Evolutionary conservation across 2,888 invertebrate genomes (phyloP).

Genomic region (Operophtera brumata): DNA sequence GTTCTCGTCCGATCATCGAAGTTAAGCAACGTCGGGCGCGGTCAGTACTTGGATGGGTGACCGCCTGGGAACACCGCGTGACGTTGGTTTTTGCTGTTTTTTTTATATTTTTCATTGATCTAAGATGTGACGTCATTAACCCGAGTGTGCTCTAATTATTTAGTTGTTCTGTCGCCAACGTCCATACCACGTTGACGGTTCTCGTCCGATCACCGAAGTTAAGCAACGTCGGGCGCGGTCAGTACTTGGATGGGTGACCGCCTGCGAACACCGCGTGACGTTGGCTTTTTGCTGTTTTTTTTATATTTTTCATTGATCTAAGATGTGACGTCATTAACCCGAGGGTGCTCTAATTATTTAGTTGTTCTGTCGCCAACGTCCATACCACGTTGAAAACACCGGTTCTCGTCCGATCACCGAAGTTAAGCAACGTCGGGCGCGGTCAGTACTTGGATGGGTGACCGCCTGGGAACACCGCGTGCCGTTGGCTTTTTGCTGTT

Average conservation of each 20-base stretch:
- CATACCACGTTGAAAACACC: constrained; percentile 35
- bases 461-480: constrained; percentile 71
- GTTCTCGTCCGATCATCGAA: constrained; percentile 72
- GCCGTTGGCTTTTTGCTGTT: too few species aligned
- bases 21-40: constrained; percentile 74
- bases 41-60: constrained; percentile 78
- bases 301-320: too few species aligned
- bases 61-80: constrained; percentile 63
- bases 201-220: constrained; percentile 73
- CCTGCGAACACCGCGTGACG: constrained; percentile 64
- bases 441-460: constrained; percentile 75
- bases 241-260: constrained; percentile 73
- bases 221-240: constrained; percentile 70
- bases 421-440: constrained; percentile 72
- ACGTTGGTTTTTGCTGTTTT: constrained; percentile 36
- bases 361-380: too few species aligned
- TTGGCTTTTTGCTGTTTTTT: constrained; percentile 32
- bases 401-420: constrained; percentile 74
- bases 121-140: too few species aligned
- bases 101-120: too few species aligned
- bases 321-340: too few species aligned
- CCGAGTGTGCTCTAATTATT: too few species aligned
- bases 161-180: too few species aligned
- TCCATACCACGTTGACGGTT: too few species aligned
- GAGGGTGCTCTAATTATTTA: too few species aligned